Base-by-base conservation (phyloP, 2,888 invertebrate genomes). In the Seira sanloemensis region DNA sequence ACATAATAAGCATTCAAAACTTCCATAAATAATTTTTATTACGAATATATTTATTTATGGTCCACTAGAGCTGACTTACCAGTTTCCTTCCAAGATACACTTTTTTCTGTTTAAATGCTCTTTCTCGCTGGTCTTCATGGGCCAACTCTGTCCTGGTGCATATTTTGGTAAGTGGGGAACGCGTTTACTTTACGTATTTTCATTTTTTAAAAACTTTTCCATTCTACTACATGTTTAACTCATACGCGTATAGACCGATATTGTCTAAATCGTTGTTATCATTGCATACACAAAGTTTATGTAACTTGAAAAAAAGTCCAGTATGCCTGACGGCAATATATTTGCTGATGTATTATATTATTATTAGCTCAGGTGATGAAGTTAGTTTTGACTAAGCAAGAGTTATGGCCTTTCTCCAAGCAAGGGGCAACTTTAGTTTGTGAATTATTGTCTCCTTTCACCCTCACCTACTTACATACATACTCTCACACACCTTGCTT, bases 11-110 rank as follows among this genome's bases (percentile, higher is more conserved):
- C 66, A 78, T 78, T 78, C 78, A 78, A 78, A 71, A 72, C 65
- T 71, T 78, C 72, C 78, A 78, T 78, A 78, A 78, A 78, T 78
- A 72, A 78, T 78, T 78, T 78, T 78, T 78, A 78, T 78, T 78
- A 78, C 78, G 72, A 78, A 78, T 78, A 78, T 78, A 72, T 78
- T 78, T 78, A 78, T 78, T 78, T 78, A 78, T 78, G 71, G 78
- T 78, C 72, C 72, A 72, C 78, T 72, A 78, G 78, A 78, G 62
- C 58, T 78, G 78, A 71, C 78, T 68, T 69, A 27, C 26, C 18
- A 9, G 75, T 62, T 74, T 54, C 18, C 72, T 74, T 19, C 21
- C 26, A 19, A 58, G 58, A n/a, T 62, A 54, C 27, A n/a, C 58
- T 54, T 5, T 21, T 7, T 73, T 65, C 37, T 74, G n/a, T n/a